Base-by-base conservation (phyloP, 30 jellyfish, hydroid and myxozoan genomes). In the Turritopsis rubra region DNA sequence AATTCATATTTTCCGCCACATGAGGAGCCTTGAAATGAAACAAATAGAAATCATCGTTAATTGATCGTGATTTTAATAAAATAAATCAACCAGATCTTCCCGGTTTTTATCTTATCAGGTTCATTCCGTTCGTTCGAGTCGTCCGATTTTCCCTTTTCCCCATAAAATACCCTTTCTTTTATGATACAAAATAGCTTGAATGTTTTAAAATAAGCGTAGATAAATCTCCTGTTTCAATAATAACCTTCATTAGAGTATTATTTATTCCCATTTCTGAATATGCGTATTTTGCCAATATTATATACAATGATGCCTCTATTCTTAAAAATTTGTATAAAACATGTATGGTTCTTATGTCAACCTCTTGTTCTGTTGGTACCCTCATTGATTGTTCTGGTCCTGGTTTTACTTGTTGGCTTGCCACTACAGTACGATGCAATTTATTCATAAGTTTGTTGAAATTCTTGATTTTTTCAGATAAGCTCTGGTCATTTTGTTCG, bases 381-480 rank as follows among this genome's bases (percentile, higher is more conserved):
- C 60, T 41, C 13, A 41, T 13, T 41, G 13, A 41, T 13, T 41
- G 60, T 41, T 41, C 60, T 41, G 60, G 60, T 27, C 19, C 77
- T 1, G 77, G 77, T 68, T 19, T 27, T 7, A 9, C 77, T 68
- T 68, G 28, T 9, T 27, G 77, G 28, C 21, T 27, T 68, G 16
- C 30, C 30, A 68, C 4, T 23, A 68, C 77, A n/a, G 77, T 27
- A n/a, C 77, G 28, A 68, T 68, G 77, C 21, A 68, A 19, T 68
- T 68, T 68, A 19, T 68, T 27, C 77, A 68, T 68, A 19, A 68
- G 77, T 68, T 27, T 23, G 30, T 68, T 23, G 77, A 68, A 68
- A 22, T 68, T 68, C 4, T 68, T 23, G 28, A 68, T 68, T 27
- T 68, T 68, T 7, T 68, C 77, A n/a, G 77, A 68, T 1, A 68